Evolutionary conservation across 2,113 vertebrate genomes (phyloP).

Genomic region (Leptobrachium leishanense): DNA sequence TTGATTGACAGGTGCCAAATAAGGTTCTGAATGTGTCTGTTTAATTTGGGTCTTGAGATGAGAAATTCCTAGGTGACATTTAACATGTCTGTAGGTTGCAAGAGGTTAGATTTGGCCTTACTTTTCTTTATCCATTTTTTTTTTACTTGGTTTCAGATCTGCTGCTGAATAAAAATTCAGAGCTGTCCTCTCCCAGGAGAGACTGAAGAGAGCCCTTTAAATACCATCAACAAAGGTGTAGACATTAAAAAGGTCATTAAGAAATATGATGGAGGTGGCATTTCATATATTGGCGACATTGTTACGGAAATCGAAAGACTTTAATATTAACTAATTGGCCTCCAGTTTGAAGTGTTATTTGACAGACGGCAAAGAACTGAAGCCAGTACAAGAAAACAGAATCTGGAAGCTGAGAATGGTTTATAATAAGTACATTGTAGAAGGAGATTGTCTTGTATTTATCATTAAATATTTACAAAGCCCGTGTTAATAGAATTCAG

Average conservation of each 20-base stretch:
- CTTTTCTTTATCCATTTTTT: constrained; percentile 44
- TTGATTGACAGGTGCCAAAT: constrained; percentile 65
- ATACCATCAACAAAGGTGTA: constrained; percentile 60
- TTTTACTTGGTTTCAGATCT: constrained; percentile 58
- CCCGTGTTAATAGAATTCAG: constrained; percentile 21
- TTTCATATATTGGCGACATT: constrained; percentile 55
- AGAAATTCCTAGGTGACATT: constrained; percentile 64
- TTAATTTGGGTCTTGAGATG: constrained; percentile 60
- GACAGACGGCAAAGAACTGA: constrained; percentile 9
- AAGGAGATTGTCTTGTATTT: constrained; percentile 22
- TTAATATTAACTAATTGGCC: constrained; percentile 50
- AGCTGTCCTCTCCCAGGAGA: constrained; percentile 52
- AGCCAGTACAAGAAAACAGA: constrained; percentile 9
- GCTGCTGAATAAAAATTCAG: constrained; percentile 51
- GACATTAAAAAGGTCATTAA: constrained; percentile 63
- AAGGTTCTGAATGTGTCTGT: constrained; percentile 13
- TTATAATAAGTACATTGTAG: background rate
- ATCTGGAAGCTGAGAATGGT: constrained; percentile 10
- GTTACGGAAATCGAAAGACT: constrained; percentile 13
- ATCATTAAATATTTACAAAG: constrained; percentile 29
- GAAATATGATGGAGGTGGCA: constrained; percentile 60
- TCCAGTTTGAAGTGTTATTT: constrained; percentile 10
- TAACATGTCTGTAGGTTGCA: constrained; percentile 53
- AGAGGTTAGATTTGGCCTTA: constrained; percentile 49
- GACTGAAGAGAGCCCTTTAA: constrained; percentile 58